Percentiles rank a stretch among this genome's conserved stretches.
These are phyloP conservation scores for Agelastica alni DNA, from an alignment of 2,888 invertebrate genomes.

Conservation along the genomic window DNA sequence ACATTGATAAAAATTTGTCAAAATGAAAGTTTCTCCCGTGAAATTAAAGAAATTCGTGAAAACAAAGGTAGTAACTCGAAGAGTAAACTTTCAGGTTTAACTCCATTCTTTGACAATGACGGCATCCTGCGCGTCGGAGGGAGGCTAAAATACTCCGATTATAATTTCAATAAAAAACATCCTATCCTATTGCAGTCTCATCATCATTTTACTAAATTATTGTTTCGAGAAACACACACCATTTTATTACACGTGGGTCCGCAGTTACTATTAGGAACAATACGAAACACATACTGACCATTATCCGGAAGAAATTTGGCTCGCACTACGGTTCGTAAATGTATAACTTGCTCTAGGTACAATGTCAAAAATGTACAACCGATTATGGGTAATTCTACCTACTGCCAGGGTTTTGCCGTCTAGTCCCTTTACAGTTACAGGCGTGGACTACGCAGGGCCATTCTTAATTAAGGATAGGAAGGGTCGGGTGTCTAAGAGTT, in stretches of 20 bases:
- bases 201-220: slow-evolving; percentile 17
- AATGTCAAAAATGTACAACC: slow-evolving; percentile 10
- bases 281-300: slow-evolving; percentile 15
- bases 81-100: slow-evolving; percentile 15
- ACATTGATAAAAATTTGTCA: background rate
- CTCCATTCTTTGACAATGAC: slow-evolving; percentile 19
- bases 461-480: slow-evolving; percentile 13
- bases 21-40: background rate
- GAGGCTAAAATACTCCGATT: slow-evolving; percentile 17
- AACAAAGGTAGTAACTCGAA: background rate
- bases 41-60: slow-evolving; percentile 16
- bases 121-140: slow-evolving; percentile 24
- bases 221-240: slow-evolving; percentile 14
- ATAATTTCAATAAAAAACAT: slow-evolving; percentile 24
- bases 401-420: slow-evolving; percentile 11
- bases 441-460: slow-evolving; percentile 24
- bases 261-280: slow-evolving; percentile 10
- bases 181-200: slow-evolving; percentile 15
- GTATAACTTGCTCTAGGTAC: slow-evolving; percentile 18
- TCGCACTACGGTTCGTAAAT: slow-evolving; percentile 7
- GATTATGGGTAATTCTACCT: slow-evolving; percentile 25
- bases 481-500: slow-evolving; percentile 15
- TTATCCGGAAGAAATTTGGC: slow-evolving; percentile 17
- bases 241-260: slow-evolving; percentile 19
- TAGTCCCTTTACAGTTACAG: slow-evolving; percentile 16